These are phyloP conservation scores for Gisinianus flammeolus DNA, from an alignment of 2,888 invertebrate genomes.

Conservation along the genomic window DNA sequence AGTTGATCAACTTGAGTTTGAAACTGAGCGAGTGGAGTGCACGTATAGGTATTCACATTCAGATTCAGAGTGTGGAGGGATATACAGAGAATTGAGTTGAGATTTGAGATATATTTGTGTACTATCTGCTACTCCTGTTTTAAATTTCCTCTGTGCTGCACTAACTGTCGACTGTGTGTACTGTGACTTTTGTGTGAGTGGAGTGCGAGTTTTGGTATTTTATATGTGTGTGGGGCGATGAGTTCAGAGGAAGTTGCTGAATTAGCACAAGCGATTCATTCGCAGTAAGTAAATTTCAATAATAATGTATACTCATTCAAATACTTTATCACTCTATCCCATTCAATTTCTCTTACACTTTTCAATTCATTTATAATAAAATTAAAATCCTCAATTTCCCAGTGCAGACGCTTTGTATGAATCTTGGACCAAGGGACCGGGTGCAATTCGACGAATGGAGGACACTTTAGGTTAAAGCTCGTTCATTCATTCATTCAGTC, in stretches of 20 bases:
- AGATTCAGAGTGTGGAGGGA: not conserved
- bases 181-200: constrained; percentile 2
- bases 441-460: constrained; percentile 37
- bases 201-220: not conserved
- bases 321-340: not conserved
- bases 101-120: not conserved
- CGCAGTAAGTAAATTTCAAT: constrained; percentile 42
- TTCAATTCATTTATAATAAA: not conserved
- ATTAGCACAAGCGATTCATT: constrained; percentile 59
- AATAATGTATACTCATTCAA: not conserved
- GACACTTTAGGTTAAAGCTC: constrained; percentile 17
- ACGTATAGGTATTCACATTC: not conserved
- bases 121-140: not conserved
- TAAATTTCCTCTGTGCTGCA: not conserved
- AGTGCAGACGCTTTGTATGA: constrained; percentile 58
- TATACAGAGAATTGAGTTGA: not conserved
- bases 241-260: constrained; percentile 59
- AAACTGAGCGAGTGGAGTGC: not conserved
- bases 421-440: constrained; percentile 56
- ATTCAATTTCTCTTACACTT: not conserved
- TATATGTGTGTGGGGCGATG: constrained; percentile 43
- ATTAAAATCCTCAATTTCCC: not conserved
- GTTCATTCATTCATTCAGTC: not conserved
- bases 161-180: not conserved
- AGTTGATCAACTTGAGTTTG: not conserved